phyloP scores from a whole-genome alignment of 1,140 invertebrate genomes.

The Drosophila sp. region DNA sequence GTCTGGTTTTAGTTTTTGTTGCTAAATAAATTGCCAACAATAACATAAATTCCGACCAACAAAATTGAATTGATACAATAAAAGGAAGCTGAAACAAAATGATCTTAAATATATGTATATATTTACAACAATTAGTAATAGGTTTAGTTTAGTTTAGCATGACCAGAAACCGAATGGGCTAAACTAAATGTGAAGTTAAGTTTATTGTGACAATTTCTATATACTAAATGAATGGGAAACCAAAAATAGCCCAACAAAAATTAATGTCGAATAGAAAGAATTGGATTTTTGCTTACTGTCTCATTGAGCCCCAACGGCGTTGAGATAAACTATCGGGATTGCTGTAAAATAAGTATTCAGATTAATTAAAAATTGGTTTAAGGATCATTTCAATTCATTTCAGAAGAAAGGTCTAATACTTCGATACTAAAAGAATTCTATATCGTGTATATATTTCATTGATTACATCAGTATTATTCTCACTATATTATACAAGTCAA shows the following conservation, averaged over 20 bases:
- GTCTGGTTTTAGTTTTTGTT: slow-evolving; percentile 25
- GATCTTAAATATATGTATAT: slow-evolving; percentile 22
- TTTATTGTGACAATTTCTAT: slow-evolving; percentile 42
- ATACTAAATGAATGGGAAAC: slow-evolving; percentile 24
- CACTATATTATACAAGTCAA: too few species aligned
- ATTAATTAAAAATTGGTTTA: background rate
- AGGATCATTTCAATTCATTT: background rate
- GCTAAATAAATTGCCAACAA: slow-evolving; percentile 37
- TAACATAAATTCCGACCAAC: background rate
- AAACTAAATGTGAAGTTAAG: slow-evolving; percentile 38
- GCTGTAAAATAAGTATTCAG: slow-evolving; percentile 82
- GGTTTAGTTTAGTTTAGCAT: background rate
- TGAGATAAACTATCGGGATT: slow-evolving; percentile 88
- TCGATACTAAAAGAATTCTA: too few species aligned
- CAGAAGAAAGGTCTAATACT: too few species aligned
- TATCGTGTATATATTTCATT: too few species aligned
- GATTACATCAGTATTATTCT: too few species aligned
- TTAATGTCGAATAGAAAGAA: background rate
- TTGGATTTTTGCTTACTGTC: slow-evolving; percentile 86
- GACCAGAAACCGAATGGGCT: slow-evolving; percentile 59
- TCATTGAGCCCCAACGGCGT: slow-evolving; percentile 90
- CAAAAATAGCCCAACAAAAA: slow-evolving; percentile 7
- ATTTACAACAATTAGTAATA: slow-evolving; percentile 6
- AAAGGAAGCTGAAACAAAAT: slow-evolving; percentile 32
- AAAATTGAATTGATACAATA: slow-evolving; percentile 2